Base-by-base conservation (phyloP, 2,113 vertebrate species). In the Mastomys coucha region DNA sequence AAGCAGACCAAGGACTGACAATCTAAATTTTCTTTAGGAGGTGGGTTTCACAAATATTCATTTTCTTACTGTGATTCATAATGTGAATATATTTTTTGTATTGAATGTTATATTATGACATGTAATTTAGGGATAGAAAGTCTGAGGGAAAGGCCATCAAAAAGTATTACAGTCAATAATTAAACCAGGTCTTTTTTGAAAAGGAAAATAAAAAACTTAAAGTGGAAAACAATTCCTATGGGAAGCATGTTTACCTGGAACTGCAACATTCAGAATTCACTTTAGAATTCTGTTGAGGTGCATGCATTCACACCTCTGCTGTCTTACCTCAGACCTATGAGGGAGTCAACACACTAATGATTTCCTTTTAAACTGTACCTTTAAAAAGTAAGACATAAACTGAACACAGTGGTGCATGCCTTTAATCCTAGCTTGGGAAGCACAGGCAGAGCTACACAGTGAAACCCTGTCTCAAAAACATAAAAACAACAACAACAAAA, bases 161-260 rank as follows among this genome's bases (percentile, higher is more conserved):
- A 58, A 24, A 85, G 6, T 87, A 73, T 90, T 90, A 77, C 11
- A 95, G 81, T 81, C 87, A 91, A 12, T 86, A 88, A 89, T 97
- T 96, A 95, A 96, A 86, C 42, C 42, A 85, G 7, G 16, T 92
- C 28, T 63, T 93, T 93, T 76, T 60, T 95, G 65, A 88, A n/a
- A 90, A 88, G 49, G 2, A 45, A 51, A n/a, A n/a, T n/a, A 81
- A 95, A 53, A 2, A 14, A 19, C 13, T 76, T 20, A 58, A 39
- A 78, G 51, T 73, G 6, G 22, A 82, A 93, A 77, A 14, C 53
- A 94, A 70, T n/a, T 63, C 36, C 31, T 31, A 14, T 28, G 70
- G 28, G 67, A 88, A 72, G 20, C 49, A 1, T 31, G 26, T 49
- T 60, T 51, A 70, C 58, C n/a, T 69, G 63, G 19, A n/a, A n/a